A percentile compares a stretch with the other conserved stretches of the same genome.
phyloP scores from a whole-genome alignment of 2,888 invertebrate species.

The Synergus umbraculus region DNA sequence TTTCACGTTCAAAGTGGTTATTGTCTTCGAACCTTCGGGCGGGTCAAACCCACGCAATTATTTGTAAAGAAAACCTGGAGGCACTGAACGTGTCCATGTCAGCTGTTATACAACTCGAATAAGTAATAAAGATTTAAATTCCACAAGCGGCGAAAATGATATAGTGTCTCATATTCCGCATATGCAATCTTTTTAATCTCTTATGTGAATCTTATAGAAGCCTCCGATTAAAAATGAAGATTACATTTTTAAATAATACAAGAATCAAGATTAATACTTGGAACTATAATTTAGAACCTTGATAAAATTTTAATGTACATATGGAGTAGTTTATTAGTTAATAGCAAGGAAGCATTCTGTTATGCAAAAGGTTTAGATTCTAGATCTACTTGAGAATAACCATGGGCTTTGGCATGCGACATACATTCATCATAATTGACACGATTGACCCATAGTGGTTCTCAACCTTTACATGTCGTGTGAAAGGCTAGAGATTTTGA shows the following conservation, averaged over 20 bases:
- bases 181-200: neutral
- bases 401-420: constrained; percentile 58
- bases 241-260: neutral
- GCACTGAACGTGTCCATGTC: neutral
- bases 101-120: neutral
- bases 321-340: neutral
- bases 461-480: constrained; percentile 61
- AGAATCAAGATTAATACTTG: neutral
- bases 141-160: neutral
- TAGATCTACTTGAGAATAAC: constrained; percentile 47
- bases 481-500: constrained; percentile 41
- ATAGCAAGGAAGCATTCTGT: constrained; percentile 6
- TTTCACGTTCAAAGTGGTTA: neutral
- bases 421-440: constrained; percentile 73
- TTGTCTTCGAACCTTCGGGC: neutral
- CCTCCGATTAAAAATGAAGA: neutral
- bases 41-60: neutral
- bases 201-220: too few species aligned
- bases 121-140: neutral
- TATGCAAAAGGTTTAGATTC: constrained; percentile 39
- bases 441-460: constrained; percentile 72
- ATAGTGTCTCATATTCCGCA: neutral
- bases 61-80: neutral
- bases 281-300: neutral
- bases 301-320: neutral